These are phyloP conservation scores for Girardinichthys multiradiatus DNA, from an alignment of 2,113 vertebrate genomes.

Conservation along the genomic window DNA sequence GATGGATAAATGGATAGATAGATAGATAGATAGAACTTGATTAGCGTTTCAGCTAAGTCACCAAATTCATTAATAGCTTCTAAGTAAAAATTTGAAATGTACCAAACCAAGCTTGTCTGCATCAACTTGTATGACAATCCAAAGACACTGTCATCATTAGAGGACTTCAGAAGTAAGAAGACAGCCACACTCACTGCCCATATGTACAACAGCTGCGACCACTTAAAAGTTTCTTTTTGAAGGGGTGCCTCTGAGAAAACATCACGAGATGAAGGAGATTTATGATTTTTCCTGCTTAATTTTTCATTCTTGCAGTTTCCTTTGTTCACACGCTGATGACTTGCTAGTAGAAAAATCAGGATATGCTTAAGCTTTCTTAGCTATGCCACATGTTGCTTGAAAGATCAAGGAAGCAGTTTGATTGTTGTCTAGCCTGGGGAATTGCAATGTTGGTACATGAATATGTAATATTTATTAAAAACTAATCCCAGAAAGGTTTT, in stretches of 20 bases:
- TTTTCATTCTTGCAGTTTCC: slow-evolving; percentile 37
- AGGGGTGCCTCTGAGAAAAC: slow-evolving; percentile 51
- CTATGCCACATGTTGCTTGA: neutral
- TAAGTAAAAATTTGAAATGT: neutral
- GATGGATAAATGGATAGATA: no score
- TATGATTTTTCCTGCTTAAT: slow-evolving; percentile 33
- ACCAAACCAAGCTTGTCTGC: neutral
- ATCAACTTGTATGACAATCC: neutral
- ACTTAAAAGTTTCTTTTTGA: slow-evolving; percentile 54
- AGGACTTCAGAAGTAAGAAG: slow-evolving; percentile 7
- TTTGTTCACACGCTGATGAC: slow-evolving; percentile 22
- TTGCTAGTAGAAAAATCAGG: neutral
- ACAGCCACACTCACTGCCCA: slow-evolving; percentile 3
- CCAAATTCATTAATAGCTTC: no score
- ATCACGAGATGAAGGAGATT: slow-evolving; percentile 36
- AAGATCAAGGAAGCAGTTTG: neutral
- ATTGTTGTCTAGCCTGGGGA: neutral
- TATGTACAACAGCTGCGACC: slow-evolving; percentile 59
- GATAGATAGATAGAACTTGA: no score
- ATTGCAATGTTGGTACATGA: neutral
- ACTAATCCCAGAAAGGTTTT: no score
- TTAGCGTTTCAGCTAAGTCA: neutral
- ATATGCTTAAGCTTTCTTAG: no score
- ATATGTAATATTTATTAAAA: no score
- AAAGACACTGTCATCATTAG: neutral